Conservation (phyloP, 2,797 vertebrate genomes). For the Alcedo atthis region DNA sequence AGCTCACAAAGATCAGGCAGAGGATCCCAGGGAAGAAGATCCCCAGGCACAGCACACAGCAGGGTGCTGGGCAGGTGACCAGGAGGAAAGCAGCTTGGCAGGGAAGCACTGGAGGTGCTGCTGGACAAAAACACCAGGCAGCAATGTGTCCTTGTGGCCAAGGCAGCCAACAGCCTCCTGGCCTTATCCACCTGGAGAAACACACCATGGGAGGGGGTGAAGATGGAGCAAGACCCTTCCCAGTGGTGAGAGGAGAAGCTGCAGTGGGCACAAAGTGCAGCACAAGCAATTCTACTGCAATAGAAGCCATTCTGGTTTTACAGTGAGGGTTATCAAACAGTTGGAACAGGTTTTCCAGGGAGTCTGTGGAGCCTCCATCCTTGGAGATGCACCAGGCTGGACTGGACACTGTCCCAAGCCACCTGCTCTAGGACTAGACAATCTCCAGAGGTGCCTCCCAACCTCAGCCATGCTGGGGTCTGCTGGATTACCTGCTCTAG, state of each 20-base stretch:
- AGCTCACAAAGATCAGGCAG: background rate
- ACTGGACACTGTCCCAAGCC: background rate
- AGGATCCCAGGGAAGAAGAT: background rate
- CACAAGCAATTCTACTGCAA: background rate
- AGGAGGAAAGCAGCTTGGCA: background rate
- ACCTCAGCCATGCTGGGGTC: background rate
- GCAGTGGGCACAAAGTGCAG: background rate
- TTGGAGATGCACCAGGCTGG: background rate
- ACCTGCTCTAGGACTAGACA: background rate
- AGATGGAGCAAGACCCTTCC: background rate
- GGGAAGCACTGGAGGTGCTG: background rate
- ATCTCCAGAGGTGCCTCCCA: background rate
- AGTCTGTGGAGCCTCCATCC: background rate
- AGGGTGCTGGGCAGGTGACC: rapidly evolving
- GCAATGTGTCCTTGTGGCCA: background rate
- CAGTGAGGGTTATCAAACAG: background rate
- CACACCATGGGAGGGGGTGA: background rate
- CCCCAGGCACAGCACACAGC: background rate
- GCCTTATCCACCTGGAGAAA: background rate
- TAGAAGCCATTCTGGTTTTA: background rate
- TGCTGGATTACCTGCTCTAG: background rate
- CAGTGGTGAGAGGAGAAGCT: background rate
- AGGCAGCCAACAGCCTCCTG: background rate
- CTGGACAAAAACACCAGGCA: background rate
- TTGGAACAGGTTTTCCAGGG: background rate